Base-by-base conservation (phyloP, 2,888 invertebrate genomes). In the Patella pellucida region DNA sequence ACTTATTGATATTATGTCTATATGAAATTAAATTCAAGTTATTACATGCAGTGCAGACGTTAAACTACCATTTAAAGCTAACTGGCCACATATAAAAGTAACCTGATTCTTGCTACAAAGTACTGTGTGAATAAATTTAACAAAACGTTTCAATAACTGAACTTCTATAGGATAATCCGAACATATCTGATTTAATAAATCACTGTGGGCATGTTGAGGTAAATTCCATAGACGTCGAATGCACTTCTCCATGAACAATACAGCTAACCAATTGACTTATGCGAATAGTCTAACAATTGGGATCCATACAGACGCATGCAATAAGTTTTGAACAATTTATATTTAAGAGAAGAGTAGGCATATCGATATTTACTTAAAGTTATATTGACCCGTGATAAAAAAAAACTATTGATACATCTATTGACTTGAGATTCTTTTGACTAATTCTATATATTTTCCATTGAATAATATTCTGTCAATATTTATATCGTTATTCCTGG, bases 221-320 rank as follows among this genome's bases (percentile, higher is more conserved):
- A 56, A 56, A 56, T 56, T 19, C 56, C 56, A 56, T 56, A 56
- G 15, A 5, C 11, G 56, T 19, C 14, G 56, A n/a, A 56, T 56
- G 56, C 56, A 56, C 19, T 56, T 56, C 56, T 56, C 56, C 56
- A 56, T 56, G 56, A 16, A 56, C 56, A 56, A 56, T n/a, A 56
- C 56, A 56, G 19, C 19, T 56, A 12, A 11, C 16, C 14, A n/a
- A 56, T 56, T 16, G 56, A 56, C 56, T 14, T 56, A 56, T 56
- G 56, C 5, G 56, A 56, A 56, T 56, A 14, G 19, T 56, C 56
- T 56, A 56, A 56, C 19, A 56, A 56, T 56, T 56, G 56, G 19
- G 56, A 56, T 19, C 56, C 56, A 56, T 56, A 56, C 19, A 56
- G 19, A 56, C 12, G 56, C 56, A 56, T 56, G 56, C 56, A 56